These are phyloP conservation scores for Folsomia manolachei DNA, from an alignment of 2,888 invertebrate genomes.

Conservation along the genomic window DNA sequence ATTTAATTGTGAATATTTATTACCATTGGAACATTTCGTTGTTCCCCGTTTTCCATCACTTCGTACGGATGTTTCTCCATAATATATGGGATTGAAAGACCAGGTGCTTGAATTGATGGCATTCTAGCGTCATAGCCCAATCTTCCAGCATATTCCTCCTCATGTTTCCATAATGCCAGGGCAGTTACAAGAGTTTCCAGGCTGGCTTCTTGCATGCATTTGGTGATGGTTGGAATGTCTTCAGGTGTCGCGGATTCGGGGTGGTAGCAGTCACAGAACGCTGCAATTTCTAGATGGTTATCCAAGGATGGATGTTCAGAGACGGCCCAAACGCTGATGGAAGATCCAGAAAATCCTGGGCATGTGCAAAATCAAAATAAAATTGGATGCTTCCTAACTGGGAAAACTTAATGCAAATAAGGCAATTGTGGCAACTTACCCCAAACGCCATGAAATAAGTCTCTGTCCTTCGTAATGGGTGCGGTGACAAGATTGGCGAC, in stretches of 20 bases:
- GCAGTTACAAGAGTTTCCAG: constrained; percentile 10
- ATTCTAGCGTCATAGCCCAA: background rate
- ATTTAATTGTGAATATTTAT: too few relatives aligned
- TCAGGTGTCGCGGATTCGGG: background rate
- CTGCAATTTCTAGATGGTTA: constrained; percentile 32
- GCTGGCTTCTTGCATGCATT: constrained; percentile 21
- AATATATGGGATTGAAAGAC: constrained; percentile 15
- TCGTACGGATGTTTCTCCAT: constrained; percentile 16
- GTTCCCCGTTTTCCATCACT: constrained; percentile 10
- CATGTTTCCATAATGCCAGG: constrained; percentile 14
- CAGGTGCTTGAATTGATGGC: constrained; percentile 9
- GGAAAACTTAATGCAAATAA: too few relatives aligned
- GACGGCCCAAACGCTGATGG: constrained; percentile 36
- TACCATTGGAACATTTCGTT: constrained; percentile 19
- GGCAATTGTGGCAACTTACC: too few relatives aligned
- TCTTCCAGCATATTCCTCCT: background rate
- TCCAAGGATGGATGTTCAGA: constrained; percentile 32
- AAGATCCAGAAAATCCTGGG: constrained; percentile 37
- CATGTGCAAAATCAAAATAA: too few relatives aligned
- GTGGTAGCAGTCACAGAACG: constrained; percentile 27
- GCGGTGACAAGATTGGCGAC: constrained; percentile 35
- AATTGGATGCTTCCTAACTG: too few relatives aligned
- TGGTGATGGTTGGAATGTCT: constrained; percentile 15
- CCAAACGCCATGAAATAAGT: constrained; percentile 23
- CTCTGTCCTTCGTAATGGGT: constrained; percentile 24